phyloP scores from a whole-genome alignment of 2,113 vertebrate genomes.

The Phrynosoma platyrhinos region DNA sequence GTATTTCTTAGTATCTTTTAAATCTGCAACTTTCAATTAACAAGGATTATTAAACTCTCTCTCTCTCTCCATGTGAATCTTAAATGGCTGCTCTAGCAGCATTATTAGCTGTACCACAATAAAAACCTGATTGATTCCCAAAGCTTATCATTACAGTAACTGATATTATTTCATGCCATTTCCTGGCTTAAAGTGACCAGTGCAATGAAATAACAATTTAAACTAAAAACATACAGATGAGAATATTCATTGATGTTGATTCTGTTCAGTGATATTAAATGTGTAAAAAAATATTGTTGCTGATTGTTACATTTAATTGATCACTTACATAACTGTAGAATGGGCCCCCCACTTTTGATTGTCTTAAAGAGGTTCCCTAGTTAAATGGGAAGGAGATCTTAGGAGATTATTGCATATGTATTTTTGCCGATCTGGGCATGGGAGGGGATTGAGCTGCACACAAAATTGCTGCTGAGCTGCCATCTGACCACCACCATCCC shows the following conservation, averaged over 20 bases:
- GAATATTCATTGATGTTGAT: not conserved
- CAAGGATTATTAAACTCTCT: constrained; percentile 65
- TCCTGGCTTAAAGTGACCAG: constrained; percentile 14
- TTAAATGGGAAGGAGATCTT: not conserved
- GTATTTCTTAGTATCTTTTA: not conserved
- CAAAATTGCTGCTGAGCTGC: too few relatives aligned
- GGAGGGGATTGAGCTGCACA: too few relatives aligned
- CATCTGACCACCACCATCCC: too few relatives aligned
- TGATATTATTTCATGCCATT: constrained; percentile 44
- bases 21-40: constrained; percentile 61
- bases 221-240: not conserved
- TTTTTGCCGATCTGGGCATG: too few relatives aligned
- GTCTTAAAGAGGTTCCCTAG: too few relatives aligned
- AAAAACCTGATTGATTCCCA: constrained; percentile 69
- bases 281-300: not conserved
- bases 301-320: not conserved
- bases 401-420: too few relatives aligned
- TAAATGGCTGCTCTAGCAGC: constrained; percentile 56
- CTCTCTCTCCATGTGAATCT: not conserved
- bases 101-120: constrained; percentile 61
- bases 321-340: not conserved
- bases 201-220: constrained; percentile 3
- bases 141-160: constrained; percentile 55
- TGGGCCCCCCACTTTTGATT: too few relatives aligned
- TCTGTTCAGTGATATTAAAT: not conserved